Conservation (phyloP, 2,797 vertebrate species). For the Semaprochilodus insignis region DNA sequence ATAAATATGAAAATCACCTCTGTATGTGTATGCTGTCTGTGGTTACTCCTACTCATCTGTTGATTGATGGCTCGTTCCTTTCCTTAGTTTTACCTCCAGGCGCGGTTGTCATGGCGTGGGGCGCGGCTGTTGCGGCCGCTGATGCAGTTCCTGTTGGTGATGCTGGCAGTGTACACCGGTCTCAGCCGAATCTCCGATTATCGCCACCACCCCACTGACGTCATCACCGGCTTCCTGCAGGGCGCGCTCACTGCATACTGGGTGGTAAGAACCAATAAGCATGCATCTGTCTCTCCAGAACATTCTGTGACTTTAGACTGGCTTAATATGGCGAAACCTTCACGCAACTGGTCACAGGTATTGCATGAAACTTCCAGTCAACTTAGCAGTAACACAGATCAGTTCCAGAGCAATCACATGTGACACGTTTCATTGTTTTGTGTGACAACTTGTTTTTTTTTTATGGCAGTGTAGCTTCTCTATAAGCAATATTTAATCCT, state of each 20-base stretch:
- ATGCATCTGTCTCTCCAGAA: too few relatives aligned
- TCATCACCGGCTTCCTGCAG: slow-evolving; percentile 81
- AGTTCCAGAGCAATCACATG: too few relatives aligned
- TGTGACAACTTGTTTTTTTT: too few relatives aligned
- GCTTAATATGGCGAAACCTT: too few relatives aligned
- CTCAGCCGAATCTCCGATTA: slow-evolving; percentile 83
- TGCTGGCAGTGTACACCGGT: slow-evolving; percentile 84
- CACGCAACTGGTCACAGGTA: too few relatives aligned
- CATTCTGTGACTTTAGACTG: too few relatives aligned
- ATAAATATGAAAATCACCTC: neutral
- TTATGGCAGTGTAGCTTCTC: too few relatives aligned
- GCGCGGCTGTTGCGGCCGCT: slow-evolving; percentile 79
- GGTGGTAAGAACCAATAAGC: slow-evolving; percentile 73
- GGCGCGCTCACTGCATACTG: slow-evolving; percentile 84
- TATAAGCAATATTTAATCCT: too few relatives aligned
- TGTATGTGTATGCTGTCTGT: too few relatives aligned
- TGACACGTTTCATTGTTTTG: too few relatives aligned
- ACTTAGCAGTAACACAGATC: too few relatives aligned
- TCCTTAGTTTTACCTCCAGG: slow-evolving; percentile 84
- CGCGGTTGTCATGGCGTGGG: slow-evolving; percentile 80
- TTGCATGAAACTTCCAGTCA: too few relatives aligned
- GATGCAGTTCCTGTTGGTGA: slow-evolving; percentile 82
- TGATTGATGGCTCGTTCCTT: slow-evolving; percentile 15
- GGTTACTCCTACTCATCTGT: slow-evolving; percentile 18
- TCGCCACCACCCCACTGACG: slow-evolving; percentile 81